Conservation (phyloP, 2,113 vertebrate genomes). For the Nyctibius bracteatus region DNA sequence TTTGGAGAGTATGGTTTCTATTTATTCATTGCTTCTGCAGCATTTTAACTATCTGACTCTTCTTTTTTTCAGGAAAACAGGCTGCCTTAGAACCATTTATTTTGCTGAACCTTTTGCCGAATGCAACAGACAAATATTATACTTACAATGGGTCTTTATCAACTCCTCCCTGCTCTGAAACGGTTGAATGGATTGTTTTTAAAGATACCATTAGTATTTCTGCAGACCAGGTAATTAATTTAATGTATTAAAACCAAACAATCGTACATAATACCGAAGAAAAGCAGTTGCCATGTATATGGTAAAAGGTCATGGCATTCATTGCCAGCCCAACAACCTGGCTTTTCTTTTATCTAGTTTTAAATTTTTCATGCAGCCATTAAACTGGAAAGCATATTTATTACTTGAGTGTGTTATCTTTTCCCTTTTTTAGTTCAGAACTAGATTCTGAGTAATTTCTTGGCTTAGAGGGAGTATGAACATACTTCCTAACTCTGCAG, state of each 20-base stretch:
- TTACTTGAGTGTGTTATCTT: neutral
- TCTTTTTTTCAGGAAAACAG: constrained; percentile 82
- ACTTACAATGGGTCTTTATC: constrained; percentile 94
- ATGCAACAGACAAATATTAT: constrained; percentile 91
- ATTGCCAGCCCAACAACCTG: neutral
- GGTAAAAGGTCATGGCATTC: neutral
- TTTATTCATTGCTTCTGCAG: neutral
- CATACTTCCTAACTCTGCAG: neutral
- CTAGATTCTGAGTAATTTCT: neutral
- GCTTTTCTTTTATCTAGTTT: neutral
- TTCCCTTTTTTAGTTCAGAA: neutral
- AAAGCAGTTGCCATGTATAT: neutral
- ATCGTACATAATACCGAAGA: neutral
- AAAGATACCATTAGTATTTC: constrained; percentile 89
- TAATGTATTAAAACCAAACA: neutral
- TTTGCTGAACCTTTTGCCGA: constrained; percentile 84
- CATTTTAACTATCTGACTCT: neutral
- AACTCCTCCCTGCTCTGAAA: constrained; percentile 90
- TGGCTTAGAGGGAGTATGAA: neutral
- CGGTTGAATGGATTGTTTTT: constrained; percentile 94
- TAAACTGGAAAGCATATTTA: neutral
- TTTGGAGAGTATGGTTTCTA: neutral
- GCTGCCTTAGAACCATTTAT: constrained; percentile 79
- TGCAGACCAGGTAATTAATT: constrained; percentile 83
- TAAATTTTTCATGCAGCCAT: neutral